A percentile compares a stretch with the other conserved stretches of the same genome.
Evolutionary conservation across 1,140 invertebrate species (phyloP).

Genomic region (Mamestra configurata): DNA sequence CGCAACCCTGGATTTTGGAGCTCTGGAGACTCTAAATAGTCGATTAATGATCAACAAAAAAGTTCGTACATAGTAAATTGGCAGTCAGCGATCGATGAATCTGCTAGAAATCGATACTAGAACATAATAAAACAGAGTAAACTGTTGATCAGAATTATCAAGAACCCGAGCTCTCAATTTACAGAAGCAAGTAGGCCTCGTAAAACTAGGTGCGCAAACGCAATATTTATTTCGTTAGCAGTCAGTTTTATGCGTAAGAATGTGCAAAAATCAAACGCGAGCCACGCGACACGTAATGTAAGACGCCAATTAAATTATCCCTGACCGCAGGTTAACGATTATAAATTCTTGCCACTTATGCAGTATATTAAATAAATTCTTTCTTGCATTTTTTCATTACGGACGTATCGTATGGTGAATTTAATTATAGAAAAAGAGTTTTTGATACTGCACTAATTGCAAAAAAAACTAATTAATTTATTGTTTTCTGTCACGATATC

Average conservation of each 20-base stretch:
- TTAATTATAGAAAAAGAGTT: background rate
- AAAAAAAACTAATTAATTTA: too few species aligned
- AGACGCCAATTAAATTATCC: constrained; percentile 43
- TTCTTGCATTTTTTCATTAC: constrained; percentile 25
- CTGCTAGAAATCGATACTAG: too few species aligned
- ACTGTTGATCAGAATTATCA: background rate
- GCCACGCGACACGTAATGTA: constrained; percentile 29
- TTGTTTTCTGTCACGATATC: too few species aligned
- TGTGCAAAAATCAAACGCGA: constrained; percentile 34
- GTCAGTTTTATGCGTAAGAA: constrained; percentile 15
- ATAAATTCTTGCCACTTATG: constrained; percentile 26
- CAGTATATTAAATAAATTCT: constrained; percentile 12
- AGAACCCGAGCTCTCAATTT: background rate
- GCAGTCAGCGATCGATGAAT: too few species aligned
- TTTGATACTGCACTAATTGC: background rate
- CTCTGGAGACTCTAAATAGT: too few species aligned
- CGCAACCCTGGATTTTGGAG: too few species aligned
- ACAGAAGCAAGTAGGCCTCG: background rate
- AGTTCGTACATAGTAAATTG: too few species aligned
- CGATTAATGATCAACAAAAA: too few species aligned
- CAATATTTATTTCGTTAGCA: background rate
- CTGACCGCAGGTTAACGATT: constrained; percentile 31
- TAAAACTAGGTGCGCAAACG: background rate
- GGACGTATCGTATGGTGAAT: background rate
- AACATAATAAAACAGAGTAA: too few species aligned